phyloP scores from a whole-genome alignment of 2,797 vertebrate genomes.

The Kryptopterus vitreolus region DNA sequence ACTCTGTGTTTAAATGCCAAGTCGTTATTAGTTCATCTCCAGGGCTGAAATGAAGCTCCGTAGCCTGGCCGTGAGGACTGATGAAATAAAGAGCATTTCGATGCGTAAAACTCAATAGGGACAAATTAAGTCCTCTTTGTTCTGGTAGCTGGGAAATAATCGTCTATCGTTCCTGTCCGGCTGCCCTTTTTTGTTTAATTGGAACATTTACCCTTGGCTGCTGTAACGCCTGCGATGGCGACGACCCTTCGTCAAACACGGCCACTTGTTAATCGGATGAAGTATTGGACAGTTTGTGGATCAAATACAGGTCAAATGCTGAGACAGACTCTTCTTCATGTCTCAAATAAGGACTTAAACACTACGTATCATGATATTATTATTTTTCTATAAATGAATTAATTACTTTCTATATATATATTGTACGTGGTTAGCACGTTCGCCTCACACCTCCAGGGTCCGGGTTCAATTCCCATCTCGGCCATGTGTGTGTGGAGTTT shows the following conservation, averaged over 20 bases:
- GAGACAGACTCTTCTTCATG: background rate
- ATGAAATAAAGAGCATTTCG: constrained; percentile 6
- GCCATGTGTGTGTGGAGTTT: too few relatives aligned
- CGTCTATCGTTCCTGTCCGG: too few relatives aligned
- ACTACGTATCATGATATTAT: background rate
- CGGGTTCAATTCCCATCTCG: too few relatives aligned
- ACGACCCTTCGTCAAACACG: background rate
- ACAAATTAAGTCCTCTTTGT: background rate
- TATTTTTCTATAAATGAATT: too few relatives aligned
- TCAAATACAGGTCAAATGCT: background rate
- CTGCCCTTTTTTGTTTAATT: background rate
- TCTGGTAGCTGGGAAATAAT: background rate
- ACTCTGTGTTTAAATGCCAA: background rate
- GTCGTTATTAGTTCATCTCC: background rate
- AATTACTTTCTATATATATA: too few relatives aligned
- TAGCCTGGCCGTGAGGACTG: background rate
- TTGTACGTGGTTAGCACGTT: too few relatives aligned
- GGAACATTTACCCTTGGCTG: background rate
- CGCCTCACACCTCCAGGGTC: too few relatives aligned
- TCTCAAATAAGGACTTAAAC: background rate
- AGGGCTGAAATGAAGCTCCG: background rate
- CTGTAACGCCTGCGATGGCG: background rate
- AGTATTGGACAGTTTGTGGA: background rate
- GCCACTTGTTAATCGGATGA: background rate
- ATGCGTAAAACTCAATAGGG: constrained; percentile 2